Evolutionary conservation across 2,888 invertebrate genomes (phyloP).

Genomic region (Drosophila heteroneura): DNA sequence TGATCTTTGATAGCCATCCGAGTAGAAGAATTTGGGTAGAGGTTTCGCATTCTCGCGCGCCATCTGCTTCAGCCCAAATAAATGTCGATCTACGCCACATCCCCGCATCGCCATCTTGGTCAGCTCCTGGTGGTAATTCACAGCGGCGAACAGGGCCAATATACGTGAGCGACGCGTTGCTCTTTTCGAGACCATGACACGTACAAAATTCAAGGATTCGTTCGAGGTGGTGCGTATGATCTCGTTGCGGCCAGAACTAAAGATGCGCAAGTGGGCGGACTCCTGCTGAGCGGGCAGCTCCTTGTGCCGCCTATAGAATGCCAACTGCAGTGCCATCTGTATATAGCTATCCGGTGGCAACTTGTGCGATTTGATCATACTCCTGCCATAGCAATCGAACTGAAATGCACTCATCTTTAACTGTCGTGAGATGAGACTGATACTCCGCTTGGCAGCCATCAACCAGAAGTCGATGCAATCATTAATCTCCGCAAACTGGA

Average conservation of each 20-base stretch:
- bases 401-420: constrained; percentile 92
- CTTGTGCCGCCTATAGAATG: constrained; percentile 91
- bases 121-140: constrained; percentile 93
- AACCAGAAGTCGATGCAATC: constrained; percentile 87
- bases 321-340: constrained; percentile 97
- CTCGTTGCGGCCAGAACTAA: constrained; percentile 94
- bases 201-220: constrained; percentile 92
- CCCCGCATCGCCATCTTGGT: constrained; percentile 87
- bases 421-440: constrained; percentile 90
- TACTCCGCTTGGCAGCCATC: constrained; percentile 87
- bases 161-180: constrained; percentile 87
- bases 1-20: constrained; percentile 90
- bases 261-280: constrained; percentile 94
- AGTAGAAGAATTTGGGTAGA: constrained; percentile 90
- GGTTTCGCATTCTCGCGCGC: constrained; percentile 91
- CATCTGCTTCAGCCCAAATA: constrained; percentile 93
- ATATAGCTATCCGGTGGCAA: constrained; percentile 97
- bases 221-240: constrained; percentile 95
- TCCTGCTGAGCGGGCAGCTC: constrained; percentile 95
- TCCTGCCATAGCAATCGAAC: constrained; percentile 93
- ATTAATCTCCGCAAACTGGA: constrained; percentile 86
- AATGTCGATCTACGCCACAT: constrained; percentile 95
- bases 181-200: constrained; percentile 87
- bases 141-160: constrained; percentile 89
- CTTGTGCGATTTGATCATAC: constrained; percentile 93